Evolutionary conservation across 2,113 vertebrate species (phyloP).

Genomic region (Pterophyllum scalare): DNA sequence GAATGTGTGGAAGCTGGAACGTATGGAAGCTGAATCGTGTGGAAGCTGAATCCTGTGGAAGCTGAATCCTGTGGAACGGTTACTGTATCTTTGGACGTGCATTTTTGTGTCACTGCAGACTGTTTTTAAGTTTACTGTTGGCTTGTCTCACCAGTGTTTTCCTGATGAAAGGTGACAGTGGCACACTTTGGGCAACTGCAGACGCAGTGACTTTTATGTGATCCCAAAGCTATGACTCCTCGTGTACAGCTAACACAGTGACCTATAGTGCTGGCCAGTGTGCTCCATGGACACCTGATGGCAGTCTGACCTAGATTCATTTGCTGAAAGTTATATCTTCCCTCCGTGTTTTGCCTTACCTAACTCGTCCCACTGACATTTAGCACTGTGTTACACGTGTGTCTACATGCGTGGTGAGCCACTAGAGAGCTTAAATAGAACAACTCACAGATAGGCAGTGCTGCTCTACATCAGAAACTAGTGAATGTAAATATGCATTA

Average conservation of each 20-base stretch:
- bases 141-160: not conserved
- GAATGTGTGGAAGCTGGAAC: too few relatives aligned
- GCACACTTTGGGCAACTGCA: conserved; percentile 1
- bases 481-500: not conserved
- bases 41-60: not conserved
- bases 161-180: conserved; percentile 12
- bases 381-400: not conserved
- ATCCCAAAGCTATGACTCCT: not conserved
- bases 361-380: conserved; percentile 44
- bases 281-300: conserved; percentile 18
- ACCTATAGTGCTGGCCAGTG: conserved; percentile 2
- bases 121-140: not conserved
- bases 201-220: conserved; percentile 22
- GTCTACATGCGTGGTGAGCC: not conserved
- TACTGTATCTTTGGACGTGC: not conserved
- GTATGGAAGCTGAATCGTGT: not conserved
- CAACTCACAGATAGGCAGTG: not conserved
- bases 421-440: not conserved
- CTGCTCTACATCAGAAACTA: not conserved
- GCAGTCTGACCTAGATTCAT: conserved; percentile 43
- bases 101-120: not conserved
- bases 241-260: not conserved
- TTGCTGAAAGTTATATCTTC: conserved; percentile 16
- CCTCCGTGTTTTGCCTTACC: not conserved
- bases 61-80: not conserved